Evolutionary conservation across 2,888 invertebrate species (phyloP), one percentile per base, ranked within the genome.

Genomic region (Prionchulus punctatus): DNA sequence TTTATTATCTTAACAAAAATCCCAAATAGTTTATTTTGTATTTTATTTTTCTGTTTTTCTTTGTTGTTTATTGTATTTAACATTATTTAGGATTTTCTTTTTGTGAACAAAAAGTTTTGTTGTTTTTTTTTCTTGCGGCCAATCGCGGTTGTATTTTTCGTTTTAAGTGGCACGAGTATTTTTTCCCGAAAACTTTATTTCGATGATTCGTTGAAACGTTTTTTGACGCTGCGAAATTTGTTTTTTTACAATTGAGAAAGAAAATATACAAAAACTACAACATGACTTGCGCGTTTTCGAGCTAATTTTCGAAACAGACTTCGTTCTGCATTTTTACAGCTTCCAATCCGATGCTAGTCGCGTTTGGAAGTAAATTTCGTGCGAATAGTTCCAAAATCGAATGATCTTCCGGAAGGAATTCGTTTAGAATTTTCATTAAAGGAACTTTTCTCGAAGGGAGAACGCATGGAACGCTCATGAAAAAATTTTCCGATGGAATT

Each of bases 401-500:
- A 12, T 7, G 12, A 36, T 36, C 36, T 12, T 49, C 50, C 4
- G 3, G 12, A 3, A 15, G 30, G 21, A 61, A 57, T 26, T 59
- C 55, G 2, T 45, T 21, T 21, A 66, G 58, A 59, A 76, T 77
- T 80, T 84, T 81, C 63, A 78, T 67, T 55, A 94, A 73, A 1
- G 91, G 90, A 43, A 92, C 92, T 73, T 96, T 96, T 71, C 91
- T 89, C 0, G 94, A 94, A 74, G 94, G 92, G 58, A 92, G 77
- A 21, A 85, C 83, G 74, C 90, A 90, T 0, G 94, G 92, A 26
- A 89, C 77, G 71, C 89, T 89, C 23, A 86, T 73, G 55, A 92
- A 70, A 48, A 87, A 66, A 68, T 80, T 79, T 2, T 77, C 72
- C 60, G 77, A 70, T 47, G 70, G 72, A 36, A 36, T 36, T 36